Percentiles rank a stretch among this genome's conserved stretches.
Evolutionary conservation across 2,888 invertebrate species (phyloP).

Genomic region (Drosophila merina): DNA sequence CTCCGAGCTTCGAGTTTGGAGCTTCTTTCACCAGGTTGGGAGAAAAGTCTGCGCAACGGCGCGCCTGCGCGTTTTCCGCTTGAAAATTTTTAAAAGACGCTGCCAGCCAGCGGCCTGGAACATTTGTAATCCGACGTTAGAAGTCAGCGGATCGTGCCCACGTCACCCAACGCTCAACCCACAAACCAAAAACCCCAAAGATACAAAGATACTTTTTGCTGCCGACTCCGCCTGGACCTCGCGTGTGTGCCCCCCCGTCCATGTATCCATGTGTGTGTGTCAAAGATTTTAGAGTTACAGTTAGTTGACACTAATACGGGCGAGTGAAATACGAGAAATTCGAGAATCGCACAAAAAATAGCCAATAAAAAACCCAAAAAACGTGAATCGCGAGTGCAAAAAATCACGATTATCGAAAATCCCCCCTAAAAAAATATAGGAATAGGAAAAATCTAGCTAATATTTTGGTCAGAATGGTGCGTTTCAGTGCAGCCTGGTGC

Average conservation of each 20-base stretch:
- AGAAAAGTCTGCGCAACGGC: conserved; percentile 56
- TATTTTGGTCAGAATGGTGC: conserved; percentile 56
- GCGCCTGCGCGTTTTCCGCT: conserved; percentile 60
- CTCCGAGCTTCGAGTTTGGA: conserved; percentile 6
- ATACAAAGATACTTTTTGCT: conserved; percentile 17
- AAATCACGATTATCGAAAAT: not conserved
- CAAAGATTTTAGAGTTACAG: conserved; percentile 72
- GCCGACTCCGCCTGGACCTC: conserved; percentile 33
- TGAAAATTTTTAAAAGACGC: conserved; percentile 84
- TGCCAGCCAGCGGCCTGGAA: conserved; percentile 82
- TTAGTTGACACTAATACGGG: conserved; percentile 80
- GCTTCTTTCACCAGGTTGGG: conserved; percentile 32
- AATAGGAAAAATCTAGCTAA: conserved; percentile 9
- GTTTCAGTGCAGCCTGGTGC: conserved; percentile 60
- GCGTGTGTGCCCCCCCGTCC: conserved; percentile 29
- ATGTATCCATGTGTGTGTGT: conserved; percentile 16
- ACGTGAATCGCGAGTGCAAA: conserved; percentile 47
- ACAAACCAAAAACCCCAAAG: conserved; percentile 2
- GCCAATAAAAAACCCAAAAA: conserved; percentile 5
- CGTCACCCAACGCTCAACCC: not conserved
- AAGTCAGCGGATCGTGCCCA: conserved; percentile 72
- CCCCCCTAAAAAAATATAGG: conserved; percentile 6
- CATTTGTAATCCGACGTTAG: conserved; percentile 84
- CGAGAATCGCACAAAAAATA: conserved; percentile 27
- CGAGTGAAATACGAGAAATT: conserved; percentile 31